phyloP scores from a whole-genome alignment of 92 coral and sea anemone species.

The Porites lobata region DNA sequence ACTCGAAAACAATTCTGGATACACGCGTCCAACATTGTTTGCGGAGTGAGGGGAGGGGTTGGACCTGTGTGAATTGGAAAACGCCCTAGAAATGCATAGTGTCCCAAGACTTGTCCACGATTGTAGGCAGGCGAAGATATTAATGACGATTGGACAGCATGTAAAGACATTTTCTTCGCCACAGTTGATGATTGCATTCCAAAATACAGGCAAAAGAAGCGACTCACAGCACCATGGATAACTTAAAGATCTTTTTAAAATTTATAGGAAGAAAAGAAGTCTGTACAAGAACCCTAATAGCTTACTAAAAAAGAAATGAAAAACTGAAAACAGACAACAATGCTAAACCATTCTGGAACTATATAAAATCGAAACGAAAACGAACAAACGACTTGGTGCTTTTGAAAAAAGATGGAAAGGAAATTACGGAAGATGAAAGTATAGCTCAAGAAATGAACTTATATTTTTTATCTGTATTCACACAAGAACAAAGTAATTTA shows the following conservation, averaged over 20 bases:
- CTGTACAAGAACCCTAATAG: constrained; percentile 36
- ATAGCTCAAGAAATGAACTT: constrained; percentile 45
- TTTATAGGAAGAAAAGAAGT: constrained; percentile 36
- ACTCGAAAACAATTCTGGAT: no score
- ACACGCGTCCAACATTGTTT: no score
- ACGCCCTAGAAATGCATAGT: no score
- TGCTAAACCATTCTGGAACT: constrained; percentile 66
- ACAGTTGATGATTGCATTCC: constrained; percentile 65
- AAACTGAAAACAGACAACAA: constrained; percentile 45
- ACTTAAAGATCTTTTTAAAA: no score
- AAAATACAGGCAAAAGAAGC: constrained; percentile 46
- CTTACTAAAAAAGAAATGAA: constrained; percentile 15
- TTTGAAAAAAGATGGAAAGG: constrained; percentile 20
- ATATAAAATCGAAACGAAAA: constrained; percentile 49
- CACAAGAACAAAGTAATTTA: constrained; percentile 22
- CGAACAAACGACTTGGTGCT: constrained; percentile 21
- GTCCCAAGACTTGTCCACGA: no score
- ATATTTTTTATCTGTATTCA: constrained; percentile 51
- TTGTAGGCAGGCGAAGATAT: no score
- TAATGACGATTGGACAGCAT: not conserved
- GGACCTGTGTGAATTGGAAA: no score
- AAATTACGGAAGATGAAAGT: constrained; percentile 38
- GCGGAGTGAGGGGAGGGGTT: no score
- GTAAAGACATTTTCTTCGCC: constrained; percentile 60
- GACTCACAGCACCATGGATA: constrained; percentile 39